Evolutionary conservation across 2,113 vertebrate species (phyloP).

Genomic region (Chitala chitala): DNA sequence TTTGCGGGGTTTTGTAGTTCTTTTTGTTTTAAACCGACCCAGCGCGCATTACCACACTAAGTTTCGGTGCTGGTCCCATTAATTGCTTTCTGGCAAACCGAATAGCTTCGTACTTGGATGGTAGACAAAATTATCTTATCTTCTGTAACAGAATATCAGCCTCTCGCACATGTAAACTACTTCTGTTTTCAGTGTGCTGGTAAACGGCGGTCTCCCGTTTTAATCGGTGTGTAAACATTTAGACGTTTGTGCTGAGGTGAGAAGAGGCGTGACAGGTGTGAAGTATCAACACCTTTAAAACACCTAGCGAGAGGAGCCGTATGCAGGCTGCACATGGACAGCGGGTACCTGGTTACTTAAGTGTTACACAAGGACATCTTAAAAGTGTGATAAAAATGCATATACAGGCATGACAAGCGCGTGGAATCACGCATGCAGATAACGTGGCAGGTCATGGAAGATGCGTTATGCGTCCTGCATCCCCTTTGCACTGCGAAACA

Average conservation of each 20-base stretch:
- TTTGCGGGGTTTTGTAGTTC: constrained; percentile 7
- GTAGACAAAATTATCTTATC: too few species aligned
- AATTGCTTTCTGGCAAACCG: not conserved
- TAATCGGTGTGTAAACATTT: constrained; percentile 17
- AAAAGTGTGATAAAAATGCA: constrained; percentile 16
- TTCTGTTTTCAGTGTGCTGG: too few species aligned
- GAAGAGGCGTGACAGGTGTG: not conserved
- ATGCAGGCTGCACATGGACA: not conserved
- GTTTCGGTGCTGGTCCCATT: not conserved
- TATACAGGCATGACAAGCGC: constrained; percentile 12
- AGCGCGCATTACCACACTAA: not conserved
- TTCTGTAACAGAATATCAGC: too few species aligned
- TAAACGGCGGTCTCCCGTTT: too few species aligned
- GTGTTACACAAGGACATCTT: constrained; percentile 15
- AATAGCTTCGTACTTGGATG: too few species aligned
- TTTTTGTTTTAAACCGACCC: not conserved
- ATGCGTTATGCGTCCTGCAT: too few species aligned
- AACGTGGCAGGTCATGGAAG: not conserved
- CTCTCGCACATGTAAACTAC: too few species aligned
- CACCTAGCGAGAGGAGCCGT: not conserved
- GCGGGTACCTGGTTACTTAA: not conserved
- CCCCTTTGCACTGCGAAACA: too few species aligned
- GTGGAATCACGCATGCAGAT: not conserved
- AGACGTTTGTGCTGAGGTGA: not conserved
- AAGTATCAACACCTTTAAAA: not conserved